A percentile compares a stretch with the other conserved stretches of the same genome.
These are phyloP conservation scores for Amblyraja radiata DNA, from an alignment of 2,797 vertebrate species.

Conservation along the genomic window DNA sequence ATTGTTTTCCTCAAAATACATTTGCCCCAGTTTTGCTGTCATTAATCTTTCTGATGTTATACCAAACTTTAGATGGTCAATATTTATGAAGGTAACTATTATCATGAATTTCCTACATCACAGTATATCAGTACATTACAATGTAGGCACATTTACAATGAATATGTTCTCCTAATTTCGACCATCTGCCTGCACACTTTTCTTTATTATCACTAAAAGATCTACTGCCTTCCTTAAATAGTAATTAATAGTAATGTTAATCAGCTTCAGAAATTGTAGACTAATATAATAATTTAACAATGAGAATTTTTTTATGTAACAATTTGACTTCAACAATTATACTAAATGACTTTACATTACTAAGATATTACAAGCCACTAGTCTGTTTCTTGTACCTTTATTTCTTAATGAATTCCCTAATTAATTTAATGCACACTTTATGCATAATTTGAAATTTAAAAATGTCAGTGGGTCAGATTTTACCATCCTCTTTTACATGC, in stretches of 20 bases:
- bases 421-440: slow-evolving; percentile 88
- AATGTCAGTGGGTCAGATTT: slow-evolving; percentile 78
- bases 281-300: slow-evolving; percentile 68
- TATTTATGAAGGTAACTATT: background rate
- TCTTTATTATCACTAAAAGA: slow-evolving; percentile 59
- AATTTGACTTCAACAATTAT: slow-evolving; percentile 86
- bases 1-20: slow-evolving; percentile 17
- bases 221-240: slow-evolving; percentile 74
- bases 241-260: slow-evolving; percentile 94
- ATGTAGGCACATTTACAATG: slow-evolving; percentile 37
- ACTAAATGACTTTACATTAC: slow-evolving; percentile 82
- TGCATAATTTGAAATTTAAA: slow-evolving; percentile 82
- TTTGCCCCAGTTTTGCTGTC: background rate
- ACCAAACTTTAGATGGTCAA: slow-evolving; percentile 2
- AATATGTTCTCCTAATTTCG: slow-evolving; percentile 74
- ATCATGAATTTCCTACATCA: background rate
- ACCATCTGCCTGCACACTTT: slow-evolving; percentile 82
- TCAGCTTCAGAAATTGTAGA: slow-evolving; percentile 86
- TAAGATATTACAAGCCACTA: slow-evolving; percentile 66
- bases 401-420: slow-evolving; percentile 89
- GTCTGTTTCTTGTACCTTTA: slow-evolving; percentile 69
- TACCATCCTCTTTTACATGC: slow-evolving; percentile 70
- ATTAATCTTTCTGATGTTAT: slow-evolving; percentile 6
- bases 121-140: slow-evolving; percentile 6
- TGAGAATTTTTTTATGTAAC: slow-evolving; percentile 75